phyloP scores from a whole-genome alignment of 2,797 vertebrate genomes.

The Danio albolineatus region DNA sequence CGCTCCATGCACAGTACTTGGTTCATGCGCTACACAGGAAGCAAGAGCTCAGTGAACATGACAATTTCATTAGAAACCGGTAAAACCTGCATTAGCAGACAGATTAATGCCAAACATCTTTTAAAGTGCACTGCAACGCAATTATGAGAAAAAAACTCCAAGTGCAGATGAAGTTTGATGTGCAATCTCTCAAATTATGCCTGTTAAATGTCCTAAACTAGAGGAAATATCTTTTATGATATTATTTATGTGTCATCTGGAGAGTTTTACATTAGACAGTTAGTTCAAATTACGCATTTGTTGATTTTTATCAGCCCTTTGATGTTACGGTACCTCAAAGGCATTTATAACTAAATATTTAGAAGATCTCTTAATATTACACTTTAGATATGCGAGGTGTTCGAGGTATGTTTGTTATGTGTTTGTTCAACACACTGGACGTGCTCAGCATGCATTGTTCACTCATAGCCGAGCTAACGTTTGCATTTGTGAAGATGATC shows the following conservation, averaged over 20 bases:
- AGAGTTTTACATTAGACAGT: background rate
- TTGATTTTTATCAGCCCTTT: background rate
- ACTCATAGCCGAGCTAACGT: background rate
- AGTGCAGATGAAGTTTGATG: slow-evolving; percentile 24
- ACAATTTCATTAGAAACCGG: slow-evolving; percentile 18
- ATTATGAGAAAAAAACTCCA: slow-evolving; percentile 19
- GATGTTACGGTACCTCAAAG: background rate
- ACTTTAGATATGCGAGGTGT: background rate
- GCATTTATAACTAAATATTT: background rate
- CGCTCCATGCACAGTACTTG: background rate
- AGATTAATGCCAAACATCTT: slow-evolving; percentile 15
- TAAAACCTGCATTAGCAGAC: slow-evolving; percentile 26
- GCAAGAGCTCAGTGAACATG: background rate
- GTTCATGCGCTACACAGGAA: slow-evolving; percentile 8
- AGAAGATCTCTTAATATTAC: background rate
- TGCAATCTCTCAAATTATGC: slow-evolving; percentile 19
- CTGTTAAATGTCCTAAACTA: background rate
- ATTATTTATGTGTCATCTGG: slow-evolving; percentile 27
- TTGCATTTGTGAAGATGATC: background rate
- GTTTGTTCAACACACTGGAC: background rate
- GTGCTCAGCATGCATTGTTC: background rate
- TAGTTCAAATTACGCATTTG: background rate
- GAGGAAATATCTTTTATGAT: slow-evolving; percentile 26
- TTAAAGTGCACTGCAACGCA: slow-evolving; percentile 28
- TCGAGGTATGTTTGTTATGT: background rate